These are phyloP conservation scores for Halcyon smyrnensis DNA, from an alignment of 2,797 vertebrate genomes.

Conservation along the genomic window DNA sequence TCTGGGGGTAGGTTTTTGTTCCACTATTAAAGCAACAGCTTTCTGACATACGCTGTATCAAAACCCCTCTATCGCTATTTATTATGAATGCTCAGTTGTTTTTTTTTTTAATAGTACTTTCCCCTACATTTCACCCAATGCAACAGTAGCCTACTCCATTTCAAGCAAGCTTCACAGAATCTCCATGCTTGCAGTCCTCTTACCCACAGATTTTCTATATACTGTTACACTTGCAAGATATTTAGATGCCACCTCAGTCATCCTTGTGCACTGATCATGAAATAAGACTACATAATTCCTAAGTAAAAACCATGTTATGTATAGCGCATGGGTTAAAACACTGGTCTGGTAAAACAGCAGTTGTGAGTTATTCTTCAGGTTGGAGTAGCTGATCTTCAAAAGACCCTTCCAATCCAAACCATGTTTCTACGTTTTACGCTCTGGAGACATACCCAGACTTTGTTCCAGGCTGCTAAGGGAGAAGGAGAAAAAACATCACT, in stretches of 20 bases:
- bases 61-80: background rate
- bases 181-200: background rate
- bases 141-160: background rate
- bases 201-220: background rate
- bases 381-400: background rate
- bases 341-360: background rate
- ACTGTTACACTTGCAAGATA: background rate
- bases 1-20: background rate
- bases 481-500: background rate
- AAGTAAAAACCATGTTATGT: background rate
- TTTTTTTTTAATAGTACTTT: background rate
- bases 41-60: background rate
- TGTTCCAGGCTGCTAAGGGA: background rate
- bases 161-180: background rate
- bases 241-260: background rate
- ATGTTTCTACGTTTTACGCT: background rate
- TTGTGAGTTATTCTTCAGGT: background rate
- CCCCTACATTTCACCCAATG: background rate
- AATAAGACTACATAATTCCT: background rate
- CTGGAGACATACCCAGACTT: background rate
- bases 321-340: background rate
- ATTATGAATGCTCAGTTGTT: background rate
- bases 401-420: background rate
- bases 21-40: background rate
- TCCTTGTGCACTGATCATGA: rapidly evolving